Conservation (phyloP, 1,140 invertebrate species). For the Mizuhopecten yessoensis region DNA sequence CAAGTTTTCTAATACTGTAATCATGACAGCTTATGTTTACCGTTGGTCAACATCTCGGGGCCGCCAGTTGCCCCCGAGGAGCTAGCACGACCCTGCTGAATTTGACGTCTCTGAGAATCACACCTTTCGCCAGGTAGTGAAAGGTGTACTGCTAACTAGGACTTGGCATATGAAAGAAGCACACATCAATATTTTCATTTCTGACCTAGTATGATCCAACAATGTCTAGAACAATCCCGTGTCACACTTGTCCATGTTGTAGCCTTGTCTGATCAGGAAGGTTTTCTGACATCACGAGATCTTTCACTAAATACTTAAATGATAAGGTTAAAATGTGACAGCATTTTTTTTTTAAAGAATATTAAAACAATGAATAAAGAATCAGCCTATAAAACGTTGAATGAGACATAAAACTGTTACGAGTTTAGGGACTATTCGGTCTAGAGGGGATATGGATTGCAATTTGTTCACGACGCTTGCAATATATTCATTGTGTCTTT, state of each 20-base stretch:
- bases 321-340: too few relatives aligned
- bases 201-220: not conserved
- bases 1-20: slow-evolving; percentile 7
- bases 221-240: not conserved
- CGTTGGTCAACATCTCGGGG: slow-evolving; percentile 15
- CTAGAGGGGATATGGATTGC: too few relatives aligned
- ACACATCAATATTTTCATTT: slow-evolving; percentile 16
- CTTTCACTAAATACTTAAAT: too few relatives aligned
- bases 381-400: too few relatives aligned
- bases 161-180: not conserved
- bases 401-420: too few relatives aligned
- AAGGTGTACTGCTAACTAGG: slow-evolving; percentile 22
- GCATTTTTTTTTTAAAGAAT: too few relatives aligned
- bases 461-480: too few relatives aligned
- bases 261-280: not conserved
- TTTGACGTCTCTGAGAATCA: slow-evolving; percentile 25
- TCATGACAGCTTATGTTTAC: slow-evolving; percentile 33
- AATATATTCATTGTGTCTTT: too few relatives aligned
- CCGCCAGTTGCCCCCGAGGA: not conserved
- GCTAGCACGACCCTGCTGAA: not conserved
- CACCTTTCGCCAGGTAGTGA: slow-evolving; percentile 9
- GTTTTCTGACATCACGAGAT: not conserved
- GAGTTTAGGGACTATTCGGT: too few relatives aligned
- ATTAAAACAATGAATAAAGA: too few relatives aligned
- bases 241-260: not conserved